phyloP scores from a whole-genome alignment of 1,140 invertebrate species.

The Drosophila nigromelanica region DNA sequence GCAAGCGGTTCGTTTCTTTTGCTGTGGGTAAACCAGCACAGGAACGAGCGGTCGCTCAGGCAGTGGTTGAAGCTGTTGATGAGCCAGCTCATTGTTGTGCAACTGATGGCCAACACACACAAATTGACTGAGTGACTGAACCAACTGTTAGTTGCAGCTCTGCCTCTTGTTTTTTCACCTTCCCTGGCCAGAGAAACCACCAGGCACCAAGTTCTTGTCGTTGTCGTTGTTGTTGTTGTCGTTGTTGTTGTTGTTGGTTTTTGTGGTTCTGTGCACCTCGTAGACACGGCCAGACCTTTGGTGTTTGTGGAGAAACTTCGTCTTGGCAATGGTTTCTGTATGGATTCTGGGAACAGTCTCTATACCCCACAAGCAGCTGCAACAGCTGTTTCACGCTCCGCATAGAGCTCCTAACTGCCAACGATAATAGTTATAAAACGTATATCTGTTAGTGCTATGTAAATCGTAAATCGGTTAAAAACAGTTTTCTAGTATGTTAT shows the following conservation, averaged over 20 bases:
- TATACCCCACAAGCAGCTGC: constrained; percentile 14
- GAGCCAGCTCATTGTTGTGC: constrained; percentile 37
- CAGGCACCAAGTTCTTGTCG: constrained; percentile 12
- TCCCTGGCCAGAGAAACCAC: constrained; percentile 10
- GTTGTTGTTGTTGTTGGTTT: no score
- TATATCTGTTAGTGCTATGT: background rate
- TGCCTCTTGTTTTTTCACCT: constrained; percentile 8
- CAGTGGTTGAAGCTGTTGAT: constrained; percentile 16
- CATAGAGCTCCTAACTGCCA: background rate
- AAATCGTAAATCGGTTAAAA: background rate
- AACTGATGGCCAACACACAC: constrained; percentile 31
- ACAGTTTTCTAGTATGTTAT: background rate
- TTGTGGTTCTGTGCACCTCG: constrained; percentile 26
- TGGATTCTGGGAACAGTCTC: background rate
- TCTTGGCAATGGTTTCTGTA: background rate
- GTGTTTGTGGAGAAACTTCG: background rate
- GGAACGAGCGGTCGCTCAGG: no score
- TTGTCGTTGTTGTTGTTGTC: background rate
- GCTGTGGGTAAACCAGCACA: constrained; percentile 21
- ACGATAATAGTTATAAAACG: background rate
- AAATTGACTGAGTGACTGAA: constrained; percentile 20
- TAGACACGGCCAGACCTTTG: background rate
- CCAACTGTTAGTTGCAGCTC: constrained; percentile 19
- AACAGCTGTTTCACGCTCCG: constrained; percentile 12
- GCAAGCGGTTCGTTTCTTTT: constrained; percentile 36